These are phyloP conservation scores for Abrostola triplasia DNA, from an alignment of 2,888 invertebrate species.

Conservation along the genomic window DNA sequence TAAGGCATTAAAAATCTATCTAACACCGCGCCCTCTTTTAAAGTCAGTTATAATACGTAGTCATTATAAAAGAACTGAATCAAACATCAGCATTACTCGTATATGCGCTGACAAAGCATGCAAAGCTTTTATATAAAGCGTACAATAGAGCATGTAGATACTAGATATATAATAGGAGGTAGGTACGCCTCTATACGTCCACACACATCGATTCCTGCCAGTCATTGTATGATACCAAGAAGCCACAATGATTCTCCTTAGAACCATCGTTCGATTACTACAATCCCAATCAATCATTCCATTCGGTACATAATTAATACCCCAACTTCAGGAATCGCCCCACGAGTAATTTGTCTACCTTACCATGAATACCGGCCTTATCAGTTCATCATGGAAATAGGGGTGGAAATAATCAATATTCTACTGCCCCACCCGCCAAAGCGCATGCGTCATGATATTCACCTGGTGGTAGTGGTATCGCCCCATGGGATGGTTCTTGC, in stretches of 20 bases:
- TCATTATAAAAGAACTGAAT: no score
- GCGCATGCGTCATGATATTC: constrained; percentile 82
- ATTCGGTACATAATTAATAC: constrained; percentile 84
- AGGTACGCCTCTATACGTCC: no score
- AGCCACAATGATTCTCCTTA: constrained; percentile 26
- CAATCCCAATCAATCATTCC: constrained; percentile 81
- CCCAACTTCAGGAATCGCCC: constrained; percentile 72
- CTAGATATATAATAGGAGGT: no score
- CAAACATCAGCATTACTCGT: no score
- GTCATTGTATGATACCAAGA: constrained; percentile 29
- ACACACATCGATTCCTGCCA: constrained; percentile 24
- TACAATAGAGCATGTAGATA: no score
- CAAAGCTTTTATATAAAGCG: no score
- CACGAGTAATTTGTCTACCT: constrained; percentile 80
- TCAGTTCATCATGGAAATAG: constrained; percentile 81
- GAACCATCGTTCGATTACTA: constrained; percentile 59
- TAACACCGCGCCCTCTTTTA: no score
- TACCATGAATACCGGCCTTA: constrained; percentile 78
- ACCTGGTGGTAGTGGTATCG: constrained; percentile 81
- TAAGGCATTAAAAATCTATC: no score
- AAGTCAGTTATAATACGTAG: no score
- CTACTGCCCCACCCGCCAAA: constrained; percentile 75
- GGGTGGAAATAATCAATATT: constrained; percentile 84
- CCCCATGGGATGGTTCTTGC: constrained; percentile 73
- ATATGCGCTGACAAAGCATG: no score